Percentiles rank a stretch among this genome's conserved stretches.
Conservation (phyloP, 2,888 invertebrate species). For the Cerastis leucographa region DNA sequence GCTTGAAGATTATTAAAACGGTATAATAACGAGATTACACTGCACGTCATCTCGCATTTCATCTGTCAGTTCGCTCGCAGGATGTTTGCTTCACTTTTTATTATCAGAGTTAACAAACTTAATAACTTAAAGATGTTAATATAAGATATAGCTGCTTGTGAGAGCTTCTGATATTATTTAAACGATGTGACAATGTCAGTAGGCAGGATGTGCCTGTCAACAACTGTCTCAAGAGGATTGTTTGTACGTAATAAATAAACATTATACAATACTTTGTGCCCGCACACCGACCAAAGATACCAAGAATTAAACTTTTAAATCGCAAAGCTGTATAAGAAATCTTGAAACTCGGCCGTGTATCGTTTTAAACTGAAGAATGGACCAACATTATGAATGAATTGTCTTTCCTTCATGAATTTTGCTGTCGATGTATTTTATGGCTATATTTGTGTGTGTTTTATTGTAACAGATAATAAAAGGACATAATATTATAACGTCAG, state of each 20-base stretch:
- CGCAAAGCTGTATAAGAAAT: constrained; percentile 69
- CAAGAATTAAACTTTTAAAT: constrained; percentile 78
- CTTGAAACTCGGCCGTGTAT: constrained; percentile 56
- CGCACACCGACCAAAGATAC: constrained; percentile 56
- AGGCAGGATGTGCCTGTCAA: constrained; percentile 78
- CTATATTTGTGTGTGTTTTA: constrained; percentile 46
- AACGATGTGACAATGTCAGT: constrained; percentile 65
- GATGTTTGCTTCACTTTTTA: constrained; percentile 65
- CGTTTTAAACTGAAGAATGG: constrained; percentile 72
- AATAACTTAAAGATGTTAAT: constrained; percentile 54
- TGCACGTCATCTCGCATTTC: constrained; percentile 23
- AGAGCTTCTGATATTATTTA: constrained; percentile 61
- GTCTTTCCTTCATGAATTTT: constrained; percentile 67
- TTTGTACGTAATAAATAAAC: constrained; percentile 78
- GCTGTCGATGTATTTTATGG: constrained; percentile 62
- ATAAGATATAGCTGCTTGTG: constrained; percentile 44
- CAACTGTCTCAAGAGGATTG: constrained; percentile 69
- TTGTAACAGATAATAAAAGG: constrained; percentile 62
- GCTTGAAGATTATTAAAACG: constrained; percentile 27
- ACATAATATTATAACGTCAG: constrained; percentile 72
- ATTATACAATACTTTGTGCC: constrained; percentile 74
- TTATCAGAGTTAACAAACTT: constrained; percentile 57
- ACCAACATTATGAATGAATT: constrained; percentile 75
- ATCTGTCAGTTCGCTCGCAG: constrained; percentile 55
- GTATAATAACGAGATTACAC: constrained; percentile 33